phyloP scores from a whole-genome alignment of 1,140 invertebrate genomes.

The Planococcus citri region DNA sequence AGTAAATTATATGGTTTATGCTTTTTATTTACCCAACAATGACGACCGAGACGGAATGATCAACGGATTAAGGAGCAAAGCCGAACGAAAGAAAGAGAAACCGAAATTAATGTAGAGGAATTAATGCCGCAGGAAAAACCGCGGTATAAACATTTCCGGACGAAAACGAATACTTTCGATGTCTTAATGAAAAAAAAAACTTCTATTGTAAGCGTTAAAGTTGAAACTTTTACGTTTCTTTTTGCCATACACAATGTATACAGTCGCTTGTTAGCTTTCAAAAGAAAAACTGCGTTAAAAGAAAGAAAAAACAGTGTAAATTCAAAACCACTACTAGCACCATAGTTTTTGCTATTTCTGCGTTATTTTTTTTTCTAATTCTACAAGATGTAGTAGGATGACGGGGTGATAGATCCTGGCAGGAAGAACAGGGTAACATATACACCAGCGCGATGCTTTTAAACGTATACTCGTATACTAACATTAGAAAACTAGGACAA shows the following conservation, averaged over 20 bases:
- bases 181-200: constrained; percentile 1
- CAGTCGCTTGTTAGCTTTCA: neutral
- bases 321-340: no score
- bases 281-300: neutral
- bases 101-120: constrained; percentile 19
- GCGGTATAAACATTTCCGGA: neutral
- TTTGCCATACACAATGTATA: no score
- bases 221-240: neutral
- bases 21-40: constrained; percentile 10
- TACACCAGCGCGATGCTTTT: neutral
- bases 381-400: no score
- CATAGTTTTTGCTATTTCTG: neutral
- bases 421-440: no score
- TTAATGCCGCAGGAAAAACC: constrained; percentile 9
- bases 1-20: constrained; percentile 17
- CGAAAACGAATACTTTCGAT: neutral
- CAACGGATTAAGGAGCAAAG: neutral
- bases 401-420: no score
- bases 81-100: neutral
- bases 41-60: constrained; percentile 1
- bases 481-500: neutral
- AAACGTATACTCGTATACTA: neutral
- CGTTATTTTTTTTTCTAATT: no score
- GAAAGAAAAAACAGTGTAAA: neutral
- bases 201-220: neutral